Evolutionary conservation across 2,888 invertebrate species (phyloP).

Genomic region (Meganola albula): DNA sequence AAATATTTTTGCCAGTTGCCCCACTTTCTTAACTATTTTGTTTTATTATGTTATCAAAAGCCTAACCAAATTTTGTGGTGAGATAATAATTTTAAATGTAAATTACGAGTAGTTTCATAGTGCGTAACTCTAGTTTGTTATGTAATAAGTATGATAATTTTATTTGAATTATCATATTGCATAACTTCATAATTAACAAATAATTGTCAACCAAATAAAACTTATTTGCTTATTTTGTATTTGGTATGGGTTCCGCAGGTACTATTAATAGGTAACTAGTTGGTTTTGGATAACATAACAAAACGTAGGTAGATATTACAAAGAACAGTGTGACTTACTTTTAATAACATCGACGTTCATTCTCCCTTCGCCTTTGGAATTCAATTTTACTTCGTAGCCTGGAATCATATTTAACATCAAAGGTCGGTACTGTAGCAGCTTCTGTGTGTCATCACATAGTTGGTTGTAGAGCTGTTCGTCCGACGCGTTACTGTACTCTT

Average conservation of each 20-base stretch:
- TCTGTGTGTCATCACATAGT: slow-evolving; percentile 67
- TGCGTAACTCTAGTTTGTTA: neutral
- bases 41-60: neutral
- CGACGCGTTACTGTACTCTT: slow-evolving; percentile 49
- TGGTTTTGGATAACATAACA: too few relatives aligned
- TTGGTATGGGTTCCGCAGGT: too few relatives aligned
- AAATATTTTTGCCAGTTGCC: neutral
- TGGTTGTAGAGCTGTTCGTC: slow-evolving; percentile 70
- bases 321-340: too few relatives aligned
- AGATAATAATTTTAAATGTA: neutral
- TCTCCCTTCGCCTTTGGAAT: slow-evolving; percentile 71
- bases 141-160: too few relatives aligned
- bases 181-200: too few relatives aligned
- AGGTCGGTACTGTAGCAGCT: slow-evolving; percentile 67
- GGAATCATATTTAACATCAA: slow-evolving; percentile 70
- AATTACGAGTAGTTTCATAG: neutral
- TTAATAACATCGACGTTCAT: slow-evolving; percentile 66
- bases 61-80: neutral
- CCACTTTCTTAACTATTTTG: slow-evolving; percentile 6
- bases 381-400: slow-evolving; percentile 68
- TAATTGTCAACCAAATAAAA: neutral
- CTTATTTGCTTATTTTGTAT: too few relatives aligned
- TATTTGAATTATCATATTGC: too few relatives aligned
- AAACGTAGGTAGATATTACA: too few relatives aligned
- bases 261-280: too few relatives aligned